Conservation (phyloP, 2,113 vertebrate species). For the Oreochromis niloticus region DNA sequence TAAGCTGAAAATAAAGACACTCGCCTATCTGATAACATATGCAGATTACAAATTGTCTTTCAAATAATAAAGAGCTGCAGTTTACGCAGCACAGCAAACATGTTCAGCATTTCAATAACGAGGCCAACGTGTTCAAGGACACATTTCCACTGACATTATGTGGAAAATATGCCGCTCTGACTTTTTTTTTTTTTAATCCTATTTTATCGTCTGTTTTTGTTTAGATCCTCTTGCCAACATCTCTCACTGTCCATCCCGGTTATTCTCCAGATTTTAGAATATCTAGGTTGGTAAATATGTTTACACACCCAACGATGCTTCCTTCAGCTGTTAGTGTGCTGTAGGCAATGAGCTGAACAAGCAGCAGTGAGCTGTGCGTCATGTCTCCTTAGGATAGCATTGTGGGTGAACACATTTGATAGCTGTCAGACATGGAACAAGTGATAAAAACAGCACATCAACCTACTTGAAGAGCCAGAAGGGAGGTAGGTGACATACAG, state of each 20-base stretch:
- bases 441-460: neutral
- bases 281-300: neutral
- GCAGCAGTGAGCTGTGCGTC: neutral
- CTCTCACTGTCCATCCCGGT: neutral
- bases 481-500: neutral
- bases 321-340: neutral
- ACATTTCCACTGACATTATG: neutral
- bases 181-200: neutral
- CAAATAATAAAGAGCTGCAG: neutral
- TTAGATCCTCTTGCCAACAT: neutral
- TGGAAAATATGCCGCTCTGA: neutral
- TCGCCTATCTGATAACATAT: neutral
- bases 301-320: neutral
- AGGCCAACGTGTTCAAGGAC: neutral
- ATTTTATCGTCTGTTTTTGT: neutral
- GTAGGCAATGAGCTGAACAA: neutral
- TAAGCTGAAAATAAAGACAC: neutral
- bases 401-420: neutral
- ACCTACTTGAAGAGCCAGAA: neutral
- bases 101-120: neutral
- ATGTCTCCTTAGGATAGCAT: neutral
- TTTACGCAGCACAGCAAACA: fast-evolving
- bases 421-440: neutral
- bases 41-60: neutral
- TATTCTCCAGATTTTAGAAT: neutral